Conservation (phyloP, 2,888 invertebrate genomes). For the Harpalus rufipes region DNA sequence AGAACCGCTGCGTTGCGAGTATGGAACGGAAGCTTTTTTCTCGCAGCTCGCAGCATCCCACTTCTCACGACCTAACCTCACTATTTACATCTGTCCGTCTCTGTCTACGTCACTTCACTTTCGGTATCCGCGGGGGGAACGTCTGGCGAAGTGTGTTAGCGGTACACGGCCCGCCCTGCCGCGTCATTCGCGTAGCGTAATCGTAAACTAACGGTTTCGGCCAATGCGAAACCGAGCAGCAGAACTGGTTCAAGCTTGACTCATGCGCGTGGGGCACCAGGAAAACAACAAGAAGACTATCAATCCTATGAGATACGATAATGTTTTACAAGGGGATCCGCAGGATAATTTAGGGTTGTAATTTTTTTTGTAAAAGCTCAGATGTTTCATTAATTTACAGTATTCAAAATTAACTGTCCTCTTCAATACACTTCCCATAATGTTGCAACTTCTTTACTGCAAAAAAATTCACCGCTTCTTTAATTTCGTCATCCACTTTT, state of each 20-base stretch:
- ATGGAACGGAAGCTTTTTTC: constrained; percentile 7
- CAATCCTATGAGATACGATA: neutral
- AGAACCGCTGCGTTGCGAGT: too few species aligned
- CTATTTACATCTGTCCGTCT: constrained; percentile 31
- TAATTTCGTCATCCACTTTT: too few species aligned
- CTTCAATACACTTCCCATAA: too few species aligned
- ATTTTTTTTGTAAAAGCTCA: too few species aligned
- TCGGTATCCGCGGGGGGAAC: constrained; percentile 50
- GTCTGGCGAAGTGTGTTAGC: constrained; percentile 65
- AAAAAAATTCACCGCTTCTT: too few species aligned
- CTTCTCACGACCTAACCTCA: constrained; percentile 58
- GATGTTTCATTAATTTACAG: too few species aligned
- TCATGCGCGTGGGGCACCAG: constrained; percentile 39
- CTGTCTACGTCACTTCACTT: constrained; percentile 60
- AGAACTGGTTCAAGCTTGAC: neutral
- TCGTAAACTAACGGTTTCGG: constrained; percentile 45
- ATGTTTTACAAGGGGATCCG: too few species aligned
- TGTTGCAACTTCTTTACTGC: too few species aligned
- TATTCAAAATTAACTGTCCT: too few species aligned
- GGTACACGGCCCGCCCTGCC: constrained; percentile 53
- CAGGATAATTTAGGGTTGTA: too few species aligned
- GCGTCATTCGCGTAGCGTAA: constrained; percentile 53
- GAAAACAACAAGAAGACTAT: neutral
- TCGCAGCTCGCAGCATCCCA: constrained; percentile 46
- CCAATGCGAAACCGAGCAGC: constrained; percentile 40